Conservation (phyloP, 2,797 vertebrate genomes). For the Sarcoramphus papa region DNA sequence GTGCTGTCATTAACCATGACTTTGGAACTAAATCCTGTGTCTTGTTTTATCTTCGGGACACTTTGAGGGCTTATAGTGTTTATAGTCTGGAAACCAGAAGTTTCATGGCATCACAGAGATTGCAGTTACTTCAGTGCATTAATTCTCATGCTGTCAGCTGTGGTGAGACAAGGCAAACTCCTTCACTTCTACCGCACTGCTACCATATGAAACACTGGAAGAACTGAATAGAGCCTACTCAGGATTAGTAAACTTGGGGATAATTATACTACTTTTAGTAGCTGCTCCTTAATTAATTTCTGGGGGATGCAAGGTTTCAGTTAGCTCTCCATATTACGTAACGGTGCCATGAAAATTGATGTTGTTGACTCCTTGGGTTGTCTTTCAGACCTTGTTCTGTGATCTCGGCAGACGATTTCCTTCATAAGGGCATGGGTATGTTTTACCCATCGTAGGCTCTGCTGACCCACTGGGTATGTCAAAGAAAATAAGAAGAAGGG, state of each 20-base stretch:
- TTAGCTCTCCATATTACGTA: background rate
- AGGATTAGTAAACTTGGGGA: background rate
- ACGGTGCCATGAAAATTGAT: background rate
- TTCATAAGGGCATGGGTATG: background rate
- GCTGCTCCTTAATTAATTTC: background rate
- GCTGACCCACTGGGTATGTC: background rate
- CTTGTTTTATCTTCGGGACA: background rate
- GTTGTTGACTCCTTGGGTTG: background rate
- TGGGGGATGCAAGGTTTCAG: background rate
- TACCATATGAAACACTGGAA: background rate
- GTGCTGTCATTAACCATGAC: constrained; percentile 23
- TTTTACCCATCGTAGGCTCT: background rate
- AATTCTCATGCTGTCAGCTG: background rate
- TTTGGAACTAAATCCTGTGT: constrained; percentile 29
- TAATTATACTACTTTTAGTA: background rate
- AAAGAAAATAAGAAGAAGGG: background rate
- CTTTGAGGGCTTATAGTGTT: background rate
- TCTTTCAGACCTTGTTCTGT: background rate
- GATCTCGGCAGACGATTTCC: background rate
- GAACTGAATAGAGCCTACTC: background rate
- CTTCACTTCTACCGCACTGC: background rate
- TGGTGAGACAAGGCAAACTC: background rate
- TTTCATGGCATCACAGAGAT: background rate
- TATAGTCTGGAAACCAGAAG: background rate
- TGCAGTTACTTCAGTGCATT: background rate